A percentile compares a stretch with the other conserved stretches of the same genome.
Evolutionary conservation across 2,797 vertebrate species (phyloP).

Genomic region (Thripadectes ignobilis): DNA sequence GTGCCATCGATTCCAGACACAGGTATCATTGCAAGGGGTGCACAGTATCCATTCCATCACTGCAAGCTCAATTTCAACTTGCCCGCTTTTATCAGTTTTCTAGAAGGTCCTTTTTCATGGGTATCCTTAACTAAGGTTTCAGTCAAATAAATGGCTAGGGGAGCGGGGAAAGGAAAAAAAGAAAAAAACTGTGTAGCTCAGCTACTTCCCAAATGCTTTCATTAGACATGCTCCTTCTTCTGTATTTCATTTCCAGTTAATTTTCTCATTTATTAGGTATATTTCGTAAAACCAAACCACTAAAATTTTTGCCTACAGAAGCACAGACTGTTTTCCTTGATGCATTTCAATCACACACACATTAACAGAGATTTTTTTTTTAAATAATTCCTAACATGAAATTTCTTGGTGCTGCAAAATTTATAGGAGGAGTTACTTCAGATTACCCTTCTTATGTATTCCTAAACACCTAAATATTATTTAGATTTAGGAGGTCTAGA

Average conservation of each 20-base stretch:
- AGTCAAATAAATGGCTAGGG: not conserved
- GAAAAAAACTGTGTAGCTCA: accelerated
- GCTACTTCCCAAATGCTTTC: not conserved
- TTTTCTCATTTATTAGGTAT: not conserved
- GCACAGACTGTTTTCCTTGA: not conserved
- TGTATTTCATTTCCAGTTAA: not conserved
- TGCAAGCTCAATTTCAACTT: not conserved
- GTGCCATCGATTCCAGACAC: not conserved
- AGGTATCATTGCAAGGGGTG: not conserved
- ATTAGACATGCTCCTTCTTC: not conserved
- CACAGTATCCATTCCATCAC: not conserved
- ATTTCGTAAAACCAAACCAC: not conserved
- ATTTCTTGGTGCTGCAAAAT: not conserved
- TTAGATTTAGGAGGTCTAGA: not conserved
- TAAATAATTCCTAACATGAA: not conserved
- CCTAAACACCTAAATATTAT: not conserved
- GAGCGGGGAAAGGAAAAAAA: too few species aligned
- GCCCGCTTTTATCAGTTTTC: not conserved
- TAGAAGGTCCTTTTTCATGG: not conserved
- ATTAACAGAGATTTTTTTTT: not conserved
- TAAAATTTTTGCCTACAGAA: not conserved
- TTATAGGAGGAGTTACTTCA: not conserved
- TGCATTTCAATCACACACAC: not conserved
- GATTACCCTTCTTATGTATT: not conserved
- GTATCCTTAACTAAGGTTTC: not conserved